Conservation (phyloP, 2,797 vertebrate genomes). For the Rhynchotus rufescens region DNA sequence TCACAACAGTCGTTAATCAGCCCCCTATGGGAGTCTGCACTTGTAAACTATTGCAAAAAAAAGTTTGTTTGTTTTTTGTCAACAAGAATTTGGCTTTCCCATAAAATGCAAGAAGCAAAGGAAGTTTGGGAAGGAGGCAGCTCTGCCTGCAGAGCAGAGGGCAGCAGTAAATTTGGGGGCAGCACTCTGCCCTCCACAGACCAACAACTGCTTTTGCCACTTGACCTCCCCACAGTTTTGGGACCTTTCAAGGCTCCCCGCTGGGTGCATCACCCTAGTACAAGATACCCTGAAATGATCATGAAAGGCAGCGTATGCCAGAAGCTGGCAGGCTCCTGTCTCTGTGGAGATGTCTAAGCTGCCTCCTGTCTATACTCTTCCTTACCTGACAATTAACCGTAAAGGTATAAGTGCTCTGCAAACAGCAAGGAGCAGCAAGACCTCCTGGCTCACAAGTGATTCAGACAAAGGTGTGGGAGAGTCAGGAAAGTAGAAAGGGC, state of each 20-base stretch:
- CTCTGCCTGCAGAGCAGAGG: neutral
- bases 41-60: neutral
- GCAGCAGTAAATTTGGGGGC: neutral
- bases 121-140: neutral
- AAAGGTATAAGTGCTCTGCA: neutral
- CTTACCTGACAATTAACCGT: neutral
- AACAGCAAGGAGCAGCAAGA: conserved; percentile 43
- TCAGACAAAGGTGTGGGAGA: conserved; percentile 33
- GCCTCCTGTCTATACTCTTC: neutral
- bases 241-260: neutral
- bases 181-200: accelerated
- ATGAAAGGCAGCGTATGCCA: neutral
- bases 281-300: neutral
- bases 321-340: neutral
- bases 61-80: too few species aligned
- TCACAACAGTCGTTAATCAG: neutral
- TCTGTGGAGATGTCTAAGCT: neutral
- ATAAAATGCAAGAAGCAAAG: neutral
- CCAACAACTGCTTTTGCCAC: neutral
- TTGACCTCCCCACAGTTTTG: neutral
- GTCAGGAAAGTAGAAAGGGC: neutral
- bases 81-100: neutral
- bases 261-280: neutral
- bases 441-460: conserved; percentile 33
- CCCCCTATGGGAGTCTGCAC: neutral